Base-by-base conservation (phyloP, 2,888 invertebrate species). In the Cancer borealis region DNA sequence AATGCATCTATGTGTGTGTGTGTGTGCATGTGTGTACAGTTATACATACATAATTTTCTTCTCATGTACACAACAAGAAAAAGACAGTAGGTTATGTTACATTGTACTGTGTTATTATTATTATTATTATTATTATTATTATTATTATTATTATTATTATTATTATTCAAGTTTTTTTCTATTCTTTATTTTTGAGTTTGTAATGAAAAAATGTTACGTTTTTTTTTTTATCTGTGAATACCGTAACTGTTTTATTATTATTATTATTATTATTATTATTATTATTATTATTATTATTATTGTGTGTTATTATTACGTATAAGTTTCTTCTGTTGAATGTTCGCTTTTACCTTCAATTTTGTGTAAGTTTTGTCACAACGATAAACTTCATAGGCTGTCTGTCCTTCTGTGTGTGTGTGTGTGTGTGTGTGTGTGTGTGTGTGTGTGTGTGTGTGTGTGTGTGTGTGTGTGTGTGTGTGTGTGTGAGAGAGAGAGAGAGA, bases 81-180 rank as follows among this genome's bases (percentile, higher is more conserved):
- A 88, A 88, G 45, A 46, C 88, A 73, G 26, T 73, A 73, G 73
- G 26, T 60, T 60, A 60, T 60, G 73, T 21, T 73, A 73, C n/a
- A n/a, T 46, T 88, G 17, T n/a, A 17, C 2, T 46, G 6, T 10
- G n/a, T 10, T 88, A 10, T 88, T 8, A 21, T 30, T 88, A 88
- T 88, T 88, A 45, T 88, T 88, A 45, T 45, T 88, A 88, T 88
- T 45, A 88, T 88, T 87, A 87, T 87, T 87, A 87, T 87, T 87
- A 87, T 87, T 87, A 87, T 87, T 87, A 87, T 87, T 87, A 87
- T 87, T 87, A 87, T 87, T 87, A 60, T 60, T 60, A 60, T 60
- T 60, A 60, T 60, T 5, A 60, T 10, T 5, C 8, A 60, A 17
- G 39, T 39, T 39, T 39, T 39, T 39, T 39, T 39, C 39, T 39